Percentiles rank a stretch among this genome's conserved stretches.
phyloP scores from a whole-genome alignment of 2,888 invertebrate genomes.

The Boloria selene region DNA sequence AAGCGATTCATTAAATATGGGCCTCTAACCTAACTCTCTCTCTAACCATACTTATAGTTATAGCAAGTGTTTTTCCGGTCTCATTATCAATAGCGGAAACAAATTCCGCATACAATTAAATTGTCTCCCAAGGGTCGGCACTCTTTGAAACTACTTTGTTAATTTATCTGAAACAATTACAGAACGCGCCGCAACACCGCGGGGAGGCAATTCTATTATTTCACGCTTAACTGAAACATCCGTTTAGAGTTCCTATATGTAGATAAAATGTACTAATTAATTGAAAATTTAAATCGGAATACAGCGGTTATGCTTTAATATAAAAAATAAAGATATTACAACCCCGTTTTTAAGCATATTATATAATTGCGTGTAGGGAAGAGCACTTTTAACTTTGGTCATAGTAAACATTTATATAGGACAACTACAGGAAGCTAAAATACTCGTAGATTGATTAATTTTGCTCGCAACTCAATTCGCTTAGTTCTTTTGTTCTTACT shows the following conservation, averaged over 20 bases:
- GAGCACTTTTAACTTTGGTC: too few species aligned
- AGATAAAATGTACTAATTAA: neutral
- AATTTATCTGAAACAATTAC: conserved; percentile 80
- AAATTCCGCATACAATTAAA: conserved; percentile 69
- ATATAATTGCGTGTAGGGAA: too few species aligned
- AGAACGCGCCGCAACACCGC: conserved; percentile 63
- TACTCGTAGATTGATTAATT: too few species aligned
- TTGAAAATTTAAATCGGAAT: neutral
- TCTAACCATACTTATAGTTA: neutral
- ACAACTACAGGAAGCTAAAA: too few species aligned
- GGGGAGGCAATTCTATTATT: conserved; percentile 67
- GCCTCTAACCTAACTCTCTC: too few species aligned
- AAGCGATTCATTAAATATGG: neutral
- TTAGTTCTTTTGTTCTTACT: too few species aligned
- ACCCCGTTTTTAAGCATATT: neutral
- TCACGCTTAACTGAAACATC: conserved; percentile 58
- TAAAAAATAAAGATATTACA: neutral
- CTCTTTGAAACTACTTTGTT: conserved; percentile 77
- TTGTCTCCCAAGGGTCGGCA: conserved; percentile 65
- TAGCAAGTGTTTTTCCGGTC: conserved; percentile 29
- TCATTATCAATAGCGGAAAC: conserved; percentile 61
- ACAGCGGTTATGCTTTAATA: neutral
- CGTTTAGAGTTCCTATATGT: conserved; percentile 38
- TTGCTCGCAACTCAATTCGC: too few species aligned
- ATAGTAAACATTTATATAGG: too few species aligned